Evolutionary conservation across 1,140 invertebrate species (phyloP).

Genomic region (Psilanteris sp.): DNA sequence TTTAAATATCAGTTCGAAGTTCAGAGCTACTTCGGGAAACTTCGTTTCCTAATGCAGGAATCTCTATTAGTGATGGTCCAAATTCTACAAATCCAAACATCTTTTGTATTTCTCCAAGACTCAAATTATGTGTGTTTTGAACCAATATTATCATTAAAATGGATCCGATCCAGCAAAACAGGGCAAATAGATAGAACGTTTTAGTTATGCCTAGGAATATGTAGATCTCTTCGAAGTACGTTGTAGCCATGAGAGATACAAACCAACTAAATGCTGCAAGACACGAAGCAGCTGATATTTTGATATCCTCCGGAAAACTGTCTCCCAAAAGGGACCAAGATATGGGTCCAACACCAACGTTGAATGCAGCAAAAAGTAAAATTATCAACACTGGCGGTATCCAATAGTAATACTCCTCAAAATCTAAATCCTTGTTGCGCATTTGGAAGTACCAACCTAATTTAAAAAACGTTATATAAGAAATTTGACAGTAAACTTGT

Average conservation of each 20-base stretch:
- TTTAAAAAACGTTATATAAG: slow-evolving; percentile 12
- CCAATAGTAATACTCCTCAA: slow-evolving; percentile 75
- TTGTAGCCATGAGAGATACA: slow-evolving; percentile 81
- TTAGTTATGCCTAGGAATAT: slow-evolving; percentile 81
- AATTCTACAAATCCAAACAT: slow-evolving; percentile 42
- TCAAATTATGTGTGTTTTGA: slow-evolving; percentile 86
- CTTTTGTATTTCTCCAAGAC: slow-evolving; percentile 72
- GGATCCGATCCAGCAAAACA: slow-evolving; percentile 84
- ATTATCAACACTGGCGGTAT: slow-evolving; percentile 81
- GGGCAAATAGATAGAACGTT: slow-evolving; percentile 88
- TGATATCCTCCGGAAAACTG: slow-evolving; percentile 80
- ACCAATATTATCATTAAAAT: slow-evolving; percentile 83
- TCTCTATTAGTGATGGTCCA: not conserved
- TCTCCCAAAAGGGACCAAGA: slow-evolving; percentile 83
- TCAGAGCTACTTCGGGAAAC: slow-evolving; percentile 13
- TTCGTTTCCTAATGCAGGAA: not conserved
- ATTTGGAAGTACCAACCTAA: slow-evolving; percentile 68
- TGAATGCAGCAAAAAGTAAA: slow-evolving; percentile 79
- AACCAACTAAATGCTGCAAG: slow-evolving; percentile 81
- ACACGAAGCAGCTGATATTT: slow-evolving; percentile 78
- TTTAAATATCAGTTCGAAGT: not conserved
- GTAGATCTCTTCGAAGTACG: slow-evolving; percentile 80
- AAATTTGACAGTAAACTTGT: no score
- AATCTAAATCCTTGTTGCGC: slow-evolving; percentile 66
- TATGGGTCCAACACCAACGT: slow-evolving; percentile 81